phyloP scores from a whole-genome alignment of 2,888 invertebrate species.

The Eristalis tenax region DNA sequence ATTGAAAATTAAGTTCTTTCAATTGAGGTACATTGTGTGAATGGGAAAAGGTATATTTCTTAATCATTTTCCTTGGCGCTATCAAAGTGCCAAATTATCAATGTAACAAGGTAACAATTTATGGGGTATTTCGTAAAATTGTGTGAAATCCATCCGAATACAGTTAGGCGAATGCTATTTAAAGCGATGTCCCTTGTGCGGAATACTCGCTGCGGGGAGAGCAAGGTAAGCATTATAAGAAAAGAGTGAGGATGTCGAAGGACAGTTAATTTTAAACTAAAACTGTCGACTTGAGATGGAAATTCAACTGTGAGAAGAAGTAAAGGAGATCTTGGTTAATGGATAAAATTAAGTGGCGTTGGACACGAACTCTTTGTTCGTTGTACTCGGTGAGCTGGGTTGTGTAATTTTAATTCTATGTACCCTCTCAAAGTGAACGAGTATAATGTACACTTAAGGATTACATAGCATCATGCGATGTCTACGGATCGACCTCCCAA shows the following conservation, averaged over 20 bases:
- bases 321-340: too few species aligned
- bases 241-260: not conserved
- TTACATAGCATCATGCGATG: too few species aligned
- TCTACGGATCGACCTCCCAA: too few species aligned
- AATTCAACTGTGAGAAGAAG: too few species aligned
- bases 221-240: not conserved
- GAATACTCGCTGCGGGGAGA: not conserved
- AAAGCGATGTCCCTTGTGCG: not conserved
- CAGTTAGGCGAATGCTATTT: not conserved
- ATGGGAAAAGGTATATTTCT: not conserved
- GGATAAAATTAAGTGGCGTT: too few species aligned
- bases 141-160: not conserved
- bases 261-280: not conserved
- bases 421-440: too few species aligned
- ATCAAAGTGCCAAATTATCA: constrained; percentile 1
- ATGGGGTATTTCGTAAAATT: constrained; percentile 9
- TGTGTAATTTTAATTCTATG: too few species aligned
- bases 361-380: too few species aligned
- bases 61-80: not conserved
- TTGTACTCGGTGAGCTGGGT: too few species aligned
- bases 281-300: not conserved
- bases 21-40: constrained; percentile 9
- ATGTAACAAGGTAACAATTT: constrained; percentile 1
- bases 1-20: not conserved
- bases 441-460: too few species aligned